These are phyloP conservation scores for Poeciliopsis presidionis DNA, from an alignment of 2,797 vertebrate species.

Conservation along the genomic window DNA sequence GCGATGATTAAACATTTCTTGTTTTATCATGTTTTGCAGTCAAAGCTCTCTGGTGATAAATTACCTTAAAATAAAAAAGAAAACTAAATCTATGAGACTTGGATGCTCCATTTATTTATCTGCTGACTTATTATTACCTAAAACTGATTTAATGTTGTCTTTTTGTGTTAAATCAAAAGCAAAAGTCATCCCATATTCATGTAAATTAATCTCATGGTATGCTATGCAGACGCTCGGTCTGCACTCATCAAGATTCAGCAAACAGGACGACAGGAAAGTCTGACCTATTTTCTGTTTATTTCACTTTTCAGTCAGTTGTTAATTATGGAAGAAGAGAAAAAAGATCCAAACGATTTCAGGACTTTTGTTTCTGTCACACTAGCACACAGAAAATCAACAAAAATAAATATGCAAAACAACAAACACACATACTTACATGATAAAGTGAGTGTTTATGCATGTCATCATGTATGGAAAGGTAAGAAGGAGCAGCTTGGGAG, in stretches of 20 bases:
- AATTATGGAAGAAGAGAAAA: not conserved
- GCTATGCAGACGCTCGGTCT: not conserved
- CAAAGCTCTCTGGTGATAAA: not conserved
- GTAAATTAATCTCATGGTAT: not conserved
- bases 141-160: not conserved
- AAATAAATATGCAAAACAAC: not conserved
- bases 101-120: not conserved
- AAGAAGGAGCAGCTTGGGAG: not conserved
- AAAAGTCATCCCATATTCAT: not conserved
- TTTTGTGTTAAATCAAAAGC: not conserved
- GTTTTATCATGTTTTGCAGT: conserved; percentile 7
- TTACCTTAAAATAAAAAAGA: not conserved
- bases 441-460: not conserved
- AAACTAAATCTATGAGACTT: not conserved
- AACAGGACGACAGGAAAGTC: not conserved
- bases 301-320: not conserved
- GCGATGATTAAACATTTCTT: conserved; percentile 31
- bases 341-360: not conserved
- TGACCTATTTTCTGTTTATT: not conserved
- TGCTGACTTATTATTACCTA: not conserved
- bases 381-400: not conserved
- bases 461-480: not conserved
- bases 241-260: not conserved
- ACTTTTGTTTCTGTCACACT: not conserved
- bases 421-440: not conserved